Evolutionary conservation across 2,797 vertebrate genomes (phyloP).

Genomic region (Percopsis omiscomaycus): DNA sequence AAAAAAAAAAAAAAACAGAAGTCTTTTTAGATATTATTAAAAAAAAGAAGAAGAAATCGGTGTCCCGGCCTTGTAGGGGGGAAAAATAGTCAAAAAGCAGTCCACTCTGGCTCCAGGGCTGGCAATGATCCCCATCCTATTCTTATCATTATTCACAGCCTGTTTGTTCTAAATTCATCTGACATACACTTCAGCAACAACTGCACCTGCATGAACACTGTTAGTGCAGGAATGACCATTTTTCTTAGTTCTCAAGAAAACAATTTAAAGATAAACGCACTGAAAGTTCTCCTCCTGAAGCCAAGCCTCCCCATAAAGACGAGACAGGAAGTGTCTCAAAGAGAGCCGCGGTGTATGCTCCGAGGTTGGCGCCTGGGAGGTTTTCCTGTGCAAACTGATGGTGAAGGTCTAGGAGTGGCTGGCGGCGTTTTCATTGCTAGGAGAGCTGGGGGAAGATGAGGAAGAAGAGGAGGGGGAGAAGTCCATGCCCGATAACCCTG

Average conservation of each 20-base stretch:
- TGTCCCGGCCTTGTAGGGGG: conserved; percentile 23
- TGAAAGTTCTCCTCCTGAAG: conserved; percentile 9
- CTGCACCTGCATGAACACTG: conserved; percentile 32
- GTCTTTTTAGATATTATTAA: conserved; percentile 57
- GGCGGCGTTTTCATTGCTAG: conserved; percentile 88
- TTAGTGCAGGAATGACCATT: conserved; percentile 41
- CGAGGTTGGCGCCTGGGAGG: conserved; percentile 24
- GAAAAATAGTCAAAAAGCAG: conserved; percentile 51
- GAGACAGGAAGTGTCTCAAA: conserved; percentile 40
- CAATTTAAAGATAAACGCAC: too few species aligned
- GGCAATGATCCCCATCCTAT: conserved; percentile 24
- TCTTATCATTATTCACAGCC: not conserved
- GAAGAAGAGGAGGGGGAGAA: conserved; percentile 93
- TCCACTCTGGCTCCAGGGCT: conserved; percentile 41
- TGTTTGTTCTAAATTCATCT: not conserved
- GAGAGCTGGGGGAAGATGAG: conserved; percentile 90
- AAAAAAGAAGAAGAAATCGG: conserved; percentile 3
- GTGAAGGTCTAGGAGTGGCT: conserved; percentile 86
- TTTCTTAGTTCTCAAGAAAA: conserved; percentile 4
- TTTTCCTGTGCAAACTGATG: conserved; percentile 37
- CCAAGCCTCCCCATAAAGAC: conserved; percentile 21
- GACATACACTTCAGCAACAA: not conserved
- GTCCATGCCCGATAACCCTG: conserved; percentile 89
- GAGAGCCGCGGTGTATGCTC: conserved; percentile 20
- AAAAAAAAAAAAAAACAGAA: conserved; percentile 37